Evolutionary conservation across 2,797 vertebrate genomes (phyloP).

Genomic region (Malacoraja senta): DNA sequence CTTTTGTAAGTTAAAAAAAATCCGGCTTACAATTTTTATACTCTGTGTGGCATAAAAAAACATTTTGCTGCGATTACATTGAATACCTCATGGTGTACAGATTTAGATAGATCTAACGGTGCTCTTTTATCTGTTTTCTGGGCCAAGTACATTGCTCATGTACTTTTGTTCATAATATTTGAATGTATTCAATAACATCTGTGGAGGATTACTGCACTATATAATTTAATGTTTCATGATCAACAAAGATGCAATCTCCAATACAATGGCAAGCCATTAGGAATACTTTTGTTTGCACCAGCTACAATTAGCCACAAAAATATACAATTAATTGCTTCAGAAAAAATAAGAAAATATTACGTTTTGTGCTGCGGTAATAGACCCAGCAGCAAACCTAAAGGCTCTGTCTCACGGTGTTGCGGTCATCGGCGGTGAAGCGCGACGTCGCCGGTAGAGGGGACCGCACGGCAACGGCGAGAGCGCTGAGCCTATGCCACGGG

Average conservation of each 20-base stretch:
- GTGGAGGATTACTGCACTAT: background rate
- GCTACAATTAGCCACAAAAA: background rate
- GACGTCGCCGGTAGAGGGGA: too few species aligned
- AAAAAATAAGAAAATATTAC: background rate
- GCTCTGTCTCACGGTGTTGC: too few species aligned
- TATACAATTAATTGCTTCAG: background rate
- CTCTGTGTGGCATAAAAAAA: background rate
- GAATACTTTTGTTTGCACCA: background rate
- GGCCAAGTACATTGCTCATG: background rate
- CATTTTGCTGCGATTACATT: background rate
- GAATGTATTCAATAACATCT: slow-evolving; percentile 23
- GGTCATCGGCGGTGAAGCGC: too few species aligned
- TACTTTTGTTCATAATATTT: slow-evolving; percentile 23
- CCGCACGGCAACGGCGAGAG: too few species aligned
- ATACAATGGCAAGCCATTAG: background rate
- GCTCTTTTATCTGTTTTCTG: background rate
- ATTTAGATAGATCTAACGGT: background rate
- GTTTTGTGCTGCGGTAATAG: slow-evolving; percentile 4
- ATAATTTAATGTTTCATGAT: slow-evolving; percentile 1
- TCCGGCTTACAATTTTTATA: background rate
- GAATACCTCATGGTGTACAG: background rate
- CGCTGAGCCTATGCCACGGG: too few species aligned
- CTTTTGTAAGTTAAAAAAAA: background rate
- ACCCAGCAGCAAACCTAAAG: background rate
- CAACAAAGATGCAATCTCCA: background rate